These are phyloP conservation scores for Pseudochromis fuscus DNA, from an alignment of 2,797 vertebrate genomes.

Conservation along the genomic window DNA sequence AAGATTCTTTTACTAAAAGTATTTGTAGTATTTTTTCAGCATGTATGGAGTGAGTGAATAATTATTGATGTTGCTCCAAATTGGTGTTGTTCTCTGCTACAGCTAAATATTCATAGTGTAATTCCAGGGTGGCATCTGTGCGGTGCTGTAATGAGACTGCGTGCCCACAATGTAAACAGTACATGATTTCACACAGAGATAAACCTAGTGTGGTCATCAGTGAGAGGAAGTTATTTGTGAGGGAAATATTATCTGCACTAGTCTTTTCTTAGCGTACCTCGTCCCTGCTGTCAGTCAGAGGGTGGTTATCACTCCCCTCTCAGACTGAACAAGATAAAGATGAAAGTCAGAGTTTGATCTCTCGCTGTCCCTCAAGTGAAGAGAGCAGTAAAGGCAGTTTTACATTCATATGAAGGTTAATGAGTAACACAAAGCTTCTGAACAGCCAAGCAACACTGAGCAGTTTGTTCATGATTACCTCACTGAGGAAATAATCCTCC, in stretches of 20 bases:
- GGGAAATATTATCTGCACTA: conserved; percentile 23
- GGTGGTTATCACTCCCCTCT: conserved; percentile 14
- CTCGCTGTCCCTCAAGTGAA: conserved; percentile 11
- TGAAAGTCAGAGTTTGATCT: conserved; percentile 28
- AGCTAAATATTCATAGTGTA: conserved; percentile 1
- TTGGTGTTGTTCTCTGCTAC: conserved; percentile 2
- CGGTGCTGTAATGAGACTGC: not conserved
- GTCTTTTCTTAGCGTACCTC: too few species aligned
- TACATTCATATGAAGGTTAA: conserved; percentile 66
- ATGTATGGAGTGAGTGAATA: too few species aligned
- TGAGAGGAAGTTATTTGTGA: conserved; percentile 39
- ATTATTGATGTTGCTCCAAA: not conserved
- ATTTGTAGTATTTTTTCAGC: too few species aligned
- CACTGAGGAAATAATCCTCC: too few species aligned
- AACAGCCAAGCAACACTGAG: too few species aligned
- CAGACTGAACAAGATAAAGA: conserved; percentile 40
- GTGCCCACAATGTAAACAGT: conserved; percentile 4
- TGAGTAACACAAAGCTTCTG: conserved; percentile 59
- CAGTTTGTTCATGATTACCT: too few species aligned
- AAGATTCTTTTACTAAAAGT: too few species aligned
- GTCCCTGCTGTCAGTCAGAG: too few species aligned
- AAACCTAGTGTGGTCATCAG: conserved; percentile 4
- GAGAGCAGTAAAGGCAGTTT: conserved; percentile 23
- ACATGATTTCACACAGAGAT: conserved; percentile 10
- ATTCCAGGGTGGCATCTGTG: not conserved